phyloP scores from a whole-genome alignment of 2,113 vertebrate species.

The Sakesphorus luctuosus region DNA sequence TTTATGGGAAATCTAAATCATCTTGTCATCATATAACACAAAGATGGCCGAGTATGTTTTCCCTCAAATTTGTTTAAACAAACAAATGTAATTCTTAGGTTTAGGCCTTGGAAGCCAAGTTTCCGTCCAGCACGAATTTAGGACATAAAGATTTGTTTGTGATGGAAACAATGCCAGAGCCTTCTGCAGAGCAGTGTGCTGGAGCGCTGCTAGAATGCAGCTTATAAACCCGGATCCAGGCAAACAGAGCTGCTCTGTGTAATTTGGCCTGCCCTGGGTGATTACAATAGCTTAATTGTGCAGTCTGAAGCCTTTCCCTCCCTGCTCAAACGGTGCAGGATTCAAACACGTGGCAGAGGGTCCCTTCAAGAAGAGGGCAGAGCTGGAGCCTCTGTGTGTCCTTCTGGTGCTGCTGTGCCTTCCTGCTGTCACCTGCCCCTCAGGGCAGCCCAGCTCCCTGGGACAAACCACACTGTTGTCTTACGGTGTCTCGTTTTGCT shows the following conservation, averaged over 20 bases:
- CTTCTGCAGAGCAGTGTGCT: conserved; percentile 56
- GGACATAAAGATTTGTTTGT: conserved; percentile 72
- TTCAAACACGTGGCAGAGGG: conserved; percentile 45
- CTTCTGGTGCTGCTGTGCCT: fast-evolving
- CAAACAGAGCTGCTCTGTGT: conserved; percentile 65
- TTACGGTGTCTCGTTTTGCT: neutral
- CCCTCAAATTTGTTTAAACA: conserved; percentile 69
- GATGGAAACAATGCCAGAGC: conserved; percentile 69
- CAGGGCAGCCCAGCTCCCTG: fast-evolving
- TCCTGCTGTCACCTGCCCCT: neutral
- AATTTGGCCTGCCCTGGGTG: neutral
- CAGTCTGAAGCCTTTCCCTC: conserved; percentile 39
- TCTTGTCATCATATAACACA: conserved; percentile 65
- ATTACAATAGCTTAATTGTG: conserved; percentile 66
- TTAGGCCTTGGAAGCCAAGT: conserved; percentile 58
- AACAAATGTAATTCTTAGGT: conserved; percentile 70
- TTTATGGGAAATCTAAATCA: conserved; percentile 69
- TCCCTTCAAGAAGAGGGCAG: neutral
- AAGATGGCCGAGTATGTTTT: conserved; percentile 65
- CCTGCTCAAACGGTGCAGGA: conserved; percentile 43
- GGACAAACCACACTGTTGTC: fast-evolving
- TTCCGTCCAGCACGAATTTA: conserved; percentile 56
- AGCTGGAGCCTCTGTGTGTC: neutral
- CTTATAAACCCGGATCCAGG: conserved; percentile 64
- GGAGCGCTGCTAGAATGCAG: conserved; percentile 20